phyloP scores from a whole-genome alignment of 2,113 vertebrate species.

The Helogale parvula region DNA sequence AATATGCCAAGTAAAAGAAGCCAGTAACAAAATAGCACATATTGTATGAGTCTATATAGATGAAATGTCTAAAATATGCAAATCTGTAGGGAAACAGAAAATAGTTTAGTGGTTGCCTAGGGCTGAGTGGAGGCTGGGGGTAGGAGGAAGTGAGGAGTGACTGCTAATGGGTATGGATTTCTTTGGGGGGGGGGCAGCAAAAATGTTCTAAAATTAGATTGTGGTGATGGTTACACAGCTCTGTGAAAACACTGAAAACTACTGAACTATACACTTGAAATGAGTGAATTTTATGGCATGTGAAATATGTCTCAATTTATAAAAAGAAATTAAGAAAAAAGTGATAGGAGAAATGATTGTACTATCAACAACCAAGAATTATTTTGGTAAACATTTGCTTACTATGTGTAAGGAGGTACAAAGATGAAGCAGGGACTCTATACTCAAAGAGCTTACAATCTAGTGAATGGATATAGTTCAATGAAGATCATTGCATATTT shows the following conservation, averaged over 20 bases:
- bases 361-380: neutral
- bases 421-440: neutral
- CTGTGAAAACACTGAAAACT: neutral
- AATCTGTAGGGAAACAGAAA: neutral
- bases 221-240: neutral
- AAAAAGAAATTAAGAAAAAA: neutral
- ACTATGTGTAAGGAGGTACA: neutral
- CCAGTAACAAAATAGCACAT: neutral
- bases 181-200: neutral
- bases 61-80: neutral
- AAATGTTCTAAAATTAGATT: conserved; percentile 26
- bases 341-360: neutral
- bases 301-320: neutral
- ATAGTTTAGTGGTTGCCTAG: neutral
- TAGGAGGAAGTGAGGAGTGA: neutral
- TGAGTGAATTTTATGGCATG: neutral
- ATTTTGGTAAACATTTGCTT: neutral
- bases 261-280: neutral
- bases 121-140: neutral
- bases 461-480: neutral
- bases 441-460: neutral
- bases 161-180: neutral
- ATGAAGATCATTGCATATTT: neutral
- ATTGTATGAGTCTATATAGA: neutral
- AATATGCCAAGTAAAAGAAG: neutral